Base-by-base conservation (phyloP, 2,888 invertebrate genomes). In the Polymixis flavicincta region DNA sequence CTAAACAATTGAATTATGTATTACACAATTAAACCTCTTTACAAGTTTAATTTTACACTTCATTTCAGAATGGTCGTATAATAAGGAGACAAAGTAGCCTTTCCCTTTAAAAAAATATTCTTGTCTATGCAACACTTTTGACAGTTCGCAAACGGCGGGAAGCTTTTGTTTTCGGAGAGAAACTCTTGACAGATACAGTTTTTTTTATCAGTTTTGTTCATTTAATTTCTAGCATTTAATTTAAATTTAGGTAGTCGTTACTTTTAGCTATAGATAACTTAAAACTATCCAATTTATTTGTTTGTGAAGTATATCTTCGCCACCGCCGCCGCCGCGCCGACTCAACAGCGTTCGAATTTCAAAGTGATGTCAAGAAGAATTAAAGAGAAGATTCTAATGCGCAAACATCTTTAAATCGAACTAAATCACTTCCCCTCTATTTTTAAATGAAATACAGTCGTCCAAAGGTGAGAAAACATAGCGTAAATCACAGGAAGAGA, bases 401-500 rank as follows among this genome's bases (percentile, higher is more conserved):
- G 42, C 28, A 61, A 63, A 63, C 19, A 19, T 68, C 9, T 68
- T 64, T 77, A 78, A 78, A 69, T 52, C 14, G 9, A 65, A 54
- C n/a, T 74, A 80, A 84, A 80, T 82, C 71, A 80, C 64, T 60
- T 60, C 60, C 66, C 59, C 48, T 19, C 17, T 37, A 67, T 81
- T 72, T 76, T 25, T 25, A 72, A 72, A 60, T 54, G 8, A 25
- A 75, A 82, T 54, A 52, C 22, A 17, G 25, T 1, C 67, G 74
- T 73, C 54, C 81, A 87, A 88, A 89, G 90, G 89, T 90, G 89
- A 83, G 86, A 80, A 88, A 90, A 90, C 87, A 90, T 14, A 45
- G 42, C 60, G 77, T 90, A 89, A 87, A 88, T 90, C 87, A 87
- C 85, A 86, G 90, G 89, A 90, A 87, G 74, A 71, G 66, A 54